Base-by-base conservation (phyloP, 1,140 invertebrate species). In the Drosophila trapezifrons region DNA sequence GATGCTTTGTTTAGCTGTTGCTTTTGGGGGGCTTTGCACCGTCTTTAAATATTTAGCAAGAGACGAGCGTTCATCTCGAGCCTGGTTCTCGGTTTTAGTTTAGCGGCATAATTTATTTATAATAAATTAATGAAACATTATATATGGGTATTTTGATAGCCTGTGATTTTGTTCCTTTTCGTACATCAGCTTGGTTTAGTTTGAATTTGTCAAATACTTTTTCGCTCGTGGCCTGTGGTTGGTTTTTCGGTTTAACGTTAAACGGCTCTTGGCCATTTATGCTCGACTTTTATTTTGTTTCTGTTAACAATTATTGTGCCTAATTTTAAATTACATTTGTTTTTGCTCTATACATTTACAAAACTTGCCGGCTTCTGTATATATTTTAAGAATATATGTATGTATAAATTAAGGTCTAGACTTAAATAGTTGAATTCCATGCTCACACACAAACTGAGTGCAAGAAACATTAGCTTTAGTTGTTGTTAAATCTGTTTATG, bases 351-450 rank as follows among this genome's bases (percentile, higher is more conserved):
- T 83, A 76, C 83, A 83, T 80, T 87, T 87, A 87, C 84, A 87
- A 87, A 83, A 89, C 59, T 71, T 58, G 60, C 63, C 63, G 78
- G 75, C 76, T 81, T 55, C 52, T 65, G 76, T 80, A 40, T 80
- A 20, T 69, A 37, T 54, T 42, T 69, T 54, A 29, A 32, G 58
- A 40, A 42, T 75, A 46, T 51, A 59, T 84, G 40, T 66, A 63
- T 55, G 56, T 71, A 72, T 83, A 80, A 77, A 71, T 83, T 87
- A 84, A 78, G 70, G 20, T 78, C 84, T 89, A 89, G 65, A 45
- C 84, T 89, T 89, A 89, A 89, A 89, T 89, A 89, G 84, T 84
- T 80, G 81, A 89, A 80, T 83, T 89, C 76, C 76, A 80, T 83
- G 76, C 69, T 83, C 66, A 52, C 70, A 86, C 58, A 86, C 71